Percentiles rank a stretch among this genome's conserved stretches.
Conservation (phyloP, 37 sponge, comb jelly and placozoan genomes). For the Chondrilla cf. caribensis region DNA sequence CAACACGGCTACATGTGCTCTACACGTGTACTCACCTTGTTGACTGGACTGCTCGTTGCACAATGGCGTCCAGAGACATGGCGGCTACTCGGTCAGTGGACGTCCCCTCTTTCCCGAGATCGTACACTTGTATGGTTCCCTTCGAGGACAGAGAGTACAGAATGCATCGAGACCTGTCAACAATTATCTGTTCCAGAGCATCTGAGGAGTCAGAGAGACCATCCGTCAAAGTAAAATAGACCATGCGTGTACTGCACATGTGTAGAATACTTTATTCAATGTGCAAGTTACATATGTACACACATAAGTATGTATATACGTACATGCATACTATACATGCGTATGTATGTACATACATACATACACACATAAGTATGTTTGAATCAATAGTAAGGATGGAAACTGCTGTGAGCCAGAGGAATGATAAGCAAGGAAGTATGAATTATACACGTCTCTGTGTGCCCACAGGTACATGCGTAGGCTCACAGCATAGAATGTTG, state of each 20-base stretch:
- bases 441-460: no score
- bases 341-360: neutral
- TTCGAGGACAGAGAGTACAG: conserved; percentile 79
- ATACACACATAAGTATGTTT: neutral
- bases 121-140: conserved; percentile 83
- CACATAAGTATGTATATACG: neutral
- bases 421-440: no score
- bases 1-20: no score
- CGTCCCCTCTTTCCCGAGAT: conserved; percentile 72
- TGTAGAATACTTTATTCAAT: no score
- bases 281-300: neutral
- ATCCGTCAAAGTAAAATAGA: no score
- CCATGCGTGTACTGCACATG: no score
- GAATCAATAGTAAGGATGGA: no score
- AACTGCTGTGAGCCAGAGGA: no score
- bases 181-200: conserved; percentile 69
- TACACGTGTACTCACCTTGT: conserved; percentile 43
- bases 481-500: no score
- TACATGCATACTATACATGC: neutral
- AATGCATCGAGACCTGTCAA: conserved; percentile 71
- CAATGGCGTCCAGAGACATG: conserved; percentile 38
- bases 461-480: no score
- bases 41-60: conserved; percentile 33
- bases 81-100: conserved; percentile 35
- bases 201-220: conserved; percentile 50